Evolutionary conservation across 37 sponge, comb jelly and placozoan species (phyloP), one percentile per base, ranked within the genome.

Genomic region (Theonella swinhoei): DNA sequence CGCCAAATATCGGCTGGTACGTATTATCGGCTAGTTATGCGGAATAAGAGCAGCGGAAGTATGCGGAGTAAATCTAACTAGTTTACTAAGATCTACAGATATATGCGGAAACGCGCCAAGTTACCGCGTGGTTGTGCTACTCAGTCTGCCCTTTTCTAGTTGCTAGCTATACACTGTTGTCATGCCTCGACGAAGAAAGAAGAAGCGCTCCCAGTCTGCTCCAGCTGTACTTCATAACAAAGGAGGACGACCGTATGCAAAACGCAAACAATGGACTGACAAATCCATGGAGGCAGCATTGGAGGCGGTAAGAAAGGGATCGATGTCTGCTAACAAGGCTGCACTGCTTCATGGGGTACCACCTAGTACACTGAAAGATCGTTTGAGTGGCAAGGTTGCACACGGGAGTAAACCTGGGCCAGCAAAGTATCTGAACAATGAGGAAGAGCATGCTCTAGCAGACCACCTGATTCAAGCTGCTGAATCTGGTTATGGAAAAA

Each of bases 231-330:
- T 58, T 58, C 11, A 58, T 58, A 19, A 19, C 60, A 58, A 58
- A 58, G 60, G 60, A 58, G 11, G 11, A 19, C 64, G 3, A 63
- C 9, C 64, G 64, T 63, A 63, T 63, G 64, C 8, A n/a, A 63
- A 63, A 28, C 64, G 64, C 7, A 63, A 63, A 5, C 64, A 63
- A 63, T 63, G 64, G 64, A 79, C 42, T 2, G 42, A 79, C 42
- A 68, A 79, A 66, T 37, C 39, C 31, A 79, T 65, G 80, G 68
- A 41, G 43, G 67, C 68, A 32, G 80, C 80, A n/a, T 31, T 31
- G 14, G 43, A 66, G 7, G 68, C 68, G 30, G 80, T 79, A 3
- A 39, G 26, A 63, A 63, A 63, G 9, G 64, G 64, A 63, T 28
- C 64, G 26, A 63, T 63, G 24, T 63, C 64, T 63, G 26, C 26